Base-by-base conservation (phyloP, 2,797 vertebrate species). In the Pantherophis alleghaniensis region DNA sequence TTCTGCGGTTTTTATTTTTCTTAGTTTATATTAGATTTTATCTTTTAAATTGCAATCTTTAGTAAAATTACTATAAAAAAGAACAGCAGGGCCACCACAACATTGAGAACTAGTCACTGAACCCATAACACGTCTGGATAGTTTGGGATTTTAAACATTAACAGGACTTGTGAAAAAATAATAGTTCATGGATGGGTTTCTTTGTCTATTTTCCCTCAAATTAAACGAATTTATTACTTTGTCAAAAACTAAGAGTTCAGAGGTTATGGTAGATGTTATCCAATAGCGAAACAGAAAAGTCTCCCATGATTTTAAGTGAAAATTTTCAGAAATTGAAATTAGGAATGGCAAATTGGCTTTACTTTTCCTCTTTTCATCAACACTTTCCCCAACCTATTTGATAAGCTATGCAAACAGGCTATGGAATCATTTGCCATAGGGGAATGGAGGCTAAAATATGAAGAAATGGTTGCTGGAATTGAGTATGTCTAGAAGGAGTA, bases 111-210 rank as follows among this genome's bases (percentile, higher is more conserved):
- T 32, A 69, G 28, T 69, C n/a, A 32, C 66, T 69, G 14, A 69
- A 69, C n/a, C n/a, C 66, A 32, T 69, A 32, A 69, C 13, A 69
- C n/a, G 16, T 69, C n/a, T 69, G n/a, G 14, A 69, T 69, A 6
- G 66, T 14, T 16, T 69, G 66, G 14, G n/a, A 69, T 69, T 32
- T 69, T 69, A 69, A n/a, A 6, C 2, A 32, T 69, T 69, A 69
- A 69, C 13, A 32, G 63, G n/a, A 69, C 63, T 69, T 69, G 2
- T 32, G n/a, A 32, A 96, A 92, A 94, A 87, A 56, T 89, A 63
- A 56, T 56, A 87, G 87, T 94, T 94, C 66, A 95, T 47, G 79
- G 86, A 87, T 24, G 1, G 24, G 79, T 56, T 53, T 53, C 93
- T 53, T 92, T 91, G 14, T 59, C 51, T 90, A 63, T 92, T 92